phyloP scores from a whole-genome alignment of 2,888 invertebrate species.

The Bimastos eiseni region DNA sequence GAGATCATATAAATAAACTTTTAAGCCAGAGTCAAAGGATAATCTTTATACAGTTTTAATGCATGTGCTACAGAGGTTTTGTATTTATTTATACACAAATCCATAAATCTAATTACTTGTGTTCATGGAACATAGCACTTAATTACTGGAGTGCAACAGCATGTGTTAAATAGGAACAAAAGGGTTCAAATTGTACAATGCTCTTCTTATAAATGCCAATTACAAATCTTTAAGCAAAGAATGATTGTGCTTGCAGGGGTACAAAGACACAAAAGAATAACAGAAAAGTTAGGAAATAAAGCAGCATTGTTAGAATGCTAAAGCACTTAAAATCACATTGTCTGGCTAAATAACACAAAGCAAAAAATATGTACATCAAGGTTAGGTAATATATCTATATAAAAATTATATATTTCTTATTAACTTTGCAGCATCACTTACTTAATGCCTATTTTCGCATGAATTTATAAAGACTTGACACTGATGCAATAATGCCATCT shows the following conservation, averaged over 20 bases:
- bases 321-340: not conserved
- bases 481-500: slow-evolving; percentile 34
- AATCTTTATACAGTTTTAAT: not conserved
- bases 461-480: slow-evolving; percentile 32
- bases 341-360: not conserved
- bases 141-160: not conserved
- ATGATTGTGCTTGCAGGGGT: not conserved
- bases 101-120: not conserved
- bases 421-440: not conserved
- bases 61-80: not conserved
- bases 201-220: not conserved
- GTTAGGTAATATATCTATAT: not conserved
- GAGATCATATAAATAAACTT: slow-evolving; percentile 4
- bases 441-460: slow-evolving; percentile 25
- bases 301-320: not conserved
- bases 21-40: not conserved
- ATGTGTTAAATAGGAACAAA: not conserved
- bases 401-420: too few species aligned
- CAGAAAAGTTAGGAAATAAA: not conserved
- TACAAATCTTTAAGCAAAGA: not conserved
- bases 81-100: not conserved
- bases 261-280: not conserved
- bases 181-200: not conserved
- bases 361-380: not conserved
- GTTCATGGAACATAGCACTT: not conserved